Evolutionary conservation across 2,888 invertebrate species (phyloP).

Genomic region (Parnassius glacialis): DNA sequence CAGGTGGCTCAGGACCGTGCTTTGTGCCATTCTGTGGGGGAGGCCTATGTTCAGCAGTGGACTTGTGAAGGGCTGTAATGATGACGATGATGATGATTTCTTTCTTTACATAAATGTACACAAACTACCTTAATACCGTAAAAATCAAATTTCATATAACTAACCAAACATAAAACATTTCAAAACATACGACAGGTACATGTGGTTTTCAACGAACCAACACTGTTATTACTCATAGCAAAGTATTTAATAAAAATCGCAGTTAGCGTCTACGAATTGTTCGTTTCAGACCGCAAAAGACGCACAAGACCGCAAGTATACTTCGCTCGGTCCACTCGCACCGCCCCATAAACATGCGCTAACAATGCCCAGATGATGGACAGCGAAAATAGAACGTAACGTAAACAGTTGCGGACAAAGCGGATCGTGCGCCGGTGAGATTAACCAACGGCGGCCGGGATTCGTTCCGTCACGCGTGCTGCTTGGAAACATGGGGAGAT

Average conservation of each 20-base stretch:
- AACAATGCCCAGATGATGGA: constrained; percentile 80
- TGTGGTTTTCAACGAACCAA: constrained; percentile 4
- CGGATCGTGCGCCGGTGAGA: constrained; percentile 59
- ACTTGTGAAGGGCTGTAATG: too few species aligned
- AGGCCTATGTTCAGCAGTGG: too few species aligned
- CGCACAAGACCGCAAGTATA: constrained; percentile 50
- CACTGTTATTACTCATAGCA: background rate
- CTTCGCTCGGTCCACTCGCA: constrained; percentile 48
- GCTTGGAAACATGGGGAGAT: constrained; percentile 12
- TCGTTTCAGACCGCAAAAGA: constrained; percentile 46
- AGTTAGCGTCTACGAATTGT: constrained; percentile 6
- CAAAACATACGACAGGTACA: background rate
- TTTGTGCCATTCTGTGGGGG: too few species aligned
- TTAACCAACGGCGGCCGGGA: constrained; percentile 20
- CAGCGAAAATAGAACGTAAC: constrained; percentile 76
- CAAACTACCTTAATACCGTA: too few species aligned
- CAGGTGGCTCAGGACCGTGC: too few species aligned
- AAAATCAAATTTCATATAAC: too few species aligned
- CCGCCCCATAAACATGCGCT: constrained; percentile 61
- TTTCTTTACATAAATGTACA: too few species aligned
- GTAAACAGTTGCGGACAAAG: constrained; percentile 76
- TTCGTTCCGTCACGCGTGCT: constrained; percentile 12
- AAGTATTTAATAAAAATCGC: background rate
- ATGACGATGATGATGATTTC: too few species aligned
- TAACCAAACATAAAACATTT: background rate